Evolutionary conservation across 2,797 vertebrate species (phyloP), one percentile per base, ranked within the genome.

Genomic region (Darevskia mixta): DNA sequence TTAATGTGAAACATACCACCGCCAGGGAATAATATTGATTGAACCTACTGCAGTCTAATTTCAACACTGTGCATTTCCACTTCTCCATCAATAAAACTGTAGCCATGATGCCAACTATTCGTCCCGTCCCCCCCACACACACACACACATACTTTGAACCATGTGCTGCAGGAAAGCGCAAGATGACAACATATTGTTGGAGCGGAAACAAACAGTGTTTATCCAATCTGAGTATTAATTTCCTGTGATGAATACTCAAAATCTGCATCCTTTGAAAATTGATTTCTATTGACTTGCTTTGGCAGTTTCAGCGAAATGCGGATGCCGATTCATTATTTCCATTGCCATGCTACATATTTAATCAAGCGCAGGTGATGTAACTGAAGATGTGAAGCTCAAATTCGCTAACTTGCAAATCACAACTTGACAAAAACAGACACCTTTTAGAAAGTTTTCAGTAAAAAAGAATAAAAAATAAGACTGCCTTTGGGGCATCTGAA

Each of bases 281-380:
- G 79, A 82, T 41, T 67, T 85, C 61, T 85, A 76, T 89, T 85
- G 43, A 86, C 83, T 89, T 86, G 83, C 64, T 89, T 77, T 77
- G 32, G 58, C 58, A 76, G 45, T n/a, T 81, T 76, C 79, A 55
- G 38, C 58, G 3, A 89, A 76, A 81, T 55, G 71, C 10, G 43
- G 10, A 25, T 38, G 25, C 58, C 29, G 58, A 41, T 75, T 81
- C 72, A 76, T 76, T 77, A 85, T 55, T 66, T 81, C 32, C 83
- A 81, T 27, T 67, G 43, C 32, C 45, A 10, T 58, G 32, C 61
- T 76, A 67, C 35, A 18, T 67, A 55, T 77, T 86, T 86, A 66
- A 76, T 61, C 61, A 86, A 89, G 49, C 43, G 58, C 32, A 67
- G 78, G 32, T 85, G 27, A 81, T 38, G 18, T 38, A 67, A 67